A percentile compares a stretch with the other conserved stretches of the same genome.
These are phyloP conservation scores for Melanotaenia trifasciata DNA, from an alignment of 2,797 vertebrate genomes.

Conservation along the genomic window DNA sequence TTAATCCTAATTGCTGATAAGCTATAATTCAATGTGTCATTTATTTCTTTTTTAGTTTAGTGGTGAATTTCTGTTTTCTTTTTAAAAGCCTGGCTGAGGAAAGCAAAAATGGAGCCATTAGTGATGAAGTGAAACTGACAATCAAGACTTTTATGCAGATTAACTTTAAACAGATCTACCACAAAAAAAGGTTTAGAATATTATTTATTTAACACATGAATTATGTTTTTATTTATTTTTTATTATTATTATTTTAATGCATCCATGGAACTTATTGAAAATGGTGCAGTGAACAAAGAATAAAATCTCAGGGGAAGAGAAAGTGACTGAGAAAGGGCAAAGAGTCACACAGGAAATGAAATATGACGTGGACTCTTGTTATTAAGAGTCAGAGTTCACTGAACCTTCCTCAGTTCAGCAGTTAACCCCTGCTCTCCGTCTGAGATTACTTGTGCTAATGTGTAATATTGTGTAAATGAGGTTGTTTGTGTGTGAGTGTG, in stretches of 20 bases:
- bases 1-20: not conserved
- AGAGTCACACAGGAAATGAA: conserved; percentile 65
- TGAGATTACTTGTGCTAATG: conserved; percentile 4
- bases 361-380: conserved; percentile 62
- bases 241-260: not conserved
- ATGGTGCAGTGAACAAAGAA: not conserved
- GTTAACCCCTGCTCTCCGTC: conserved; percentile 51
- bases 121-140: conserved; percentile 3
- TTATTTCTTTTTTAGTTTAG: conserved; percentile 13
- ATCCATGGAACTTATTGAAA: not conserved
- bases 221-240: not conserved
- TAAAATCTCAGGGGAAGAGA: conserved; percentile 6
- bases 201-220: too few species aligned
- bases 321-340: conserved; percentile 53
- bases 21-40: conserved; percentile 13
- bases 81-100: conserved; percentile 4
- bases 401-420: conserved; percentile 52
- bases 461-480: conserved; percentile 30
- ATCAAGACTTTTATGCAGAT: conserved; percentile 7
- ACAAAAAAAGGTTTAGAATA: not conserved
- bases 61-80: not conserved
- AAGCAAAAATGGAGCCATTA: conserved; percentile 8
- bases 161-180: not conserved
- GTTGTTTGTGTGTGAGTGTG: conserved; percentile 10
- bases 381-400: conserved; percentile 73